These are phyloP conservation scores for Noctuana brunneofusca DNA, from an alignment of 2,888 invertebrate species.

Conservation along the genomic window DNA sequence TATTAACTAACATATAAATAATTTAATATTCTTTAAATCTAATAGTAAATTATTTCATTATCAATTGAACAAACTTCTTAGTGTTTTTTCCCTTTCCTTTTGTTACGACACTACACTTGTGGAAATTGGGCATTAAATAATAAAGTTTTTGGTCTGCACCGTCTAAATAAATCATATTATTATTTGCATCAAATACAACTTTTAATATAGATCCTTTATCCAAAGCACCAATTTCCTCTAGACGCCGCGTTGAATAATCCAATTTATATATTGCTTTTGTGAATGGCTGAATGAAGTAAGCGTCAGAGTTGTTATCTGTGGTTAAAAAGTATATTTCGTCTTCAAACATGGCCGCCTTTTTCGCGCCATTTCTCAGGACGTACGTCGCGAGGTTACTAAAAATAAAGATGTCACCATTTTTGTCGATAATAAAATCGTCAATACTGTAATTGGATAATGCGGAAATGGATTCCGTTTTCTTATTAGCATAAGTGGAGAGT, in stretches of 20 bases:
- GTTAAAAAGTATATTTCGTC: conserved; percentile 57
- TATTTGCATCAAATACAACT: conserved; percentile 60
- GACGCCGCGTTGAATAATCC: conserved; percentile 48
- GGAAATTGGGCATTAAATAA: conserved; percentile 59
- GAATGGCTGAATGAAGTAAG: conserved; percentile 58
- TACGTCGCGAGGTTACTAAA: conserved; percentile 55
- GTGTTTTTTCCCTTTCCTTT: conserved; percentile 44
- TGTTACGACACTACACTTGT: conserved; percentile 51
- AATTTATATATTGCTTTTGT: conserved; percentile 59
- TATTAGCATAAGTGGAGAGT: conserved; percentile 49
- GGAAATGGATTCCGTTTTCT: conserved; percentile 46
- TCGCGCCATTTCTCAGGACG: conserved; percentile 55
- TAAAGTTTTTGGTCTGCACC: conserved; percentile 52
- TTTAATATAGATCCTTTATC: conserved; percentile 51
- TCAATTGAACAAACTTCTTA: conserved; percentile 20
- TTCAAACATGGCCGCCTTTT: conserved; percentile 49
- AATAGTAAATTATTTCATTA: neutral
- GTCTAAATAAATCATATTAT: conserved; percentile 64
- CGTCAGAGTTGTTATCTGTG: conserved; percentile 56
- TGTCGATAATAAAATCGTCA: conserved; percentile 66
- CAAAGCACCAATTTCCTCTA: conserved; percentile 59
- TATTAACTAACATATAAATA: neutral
- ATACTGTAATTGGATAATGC: conserved; percentile 54
- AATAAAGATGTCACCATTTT: conserved; percentile 60
- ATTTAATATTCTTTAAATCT: no score